These are phyloP conservation scores for Myotis yumanensis DNA, from an alignment of 2,113 vertebrate genomes.

Conservation along the genomic window DNA sequence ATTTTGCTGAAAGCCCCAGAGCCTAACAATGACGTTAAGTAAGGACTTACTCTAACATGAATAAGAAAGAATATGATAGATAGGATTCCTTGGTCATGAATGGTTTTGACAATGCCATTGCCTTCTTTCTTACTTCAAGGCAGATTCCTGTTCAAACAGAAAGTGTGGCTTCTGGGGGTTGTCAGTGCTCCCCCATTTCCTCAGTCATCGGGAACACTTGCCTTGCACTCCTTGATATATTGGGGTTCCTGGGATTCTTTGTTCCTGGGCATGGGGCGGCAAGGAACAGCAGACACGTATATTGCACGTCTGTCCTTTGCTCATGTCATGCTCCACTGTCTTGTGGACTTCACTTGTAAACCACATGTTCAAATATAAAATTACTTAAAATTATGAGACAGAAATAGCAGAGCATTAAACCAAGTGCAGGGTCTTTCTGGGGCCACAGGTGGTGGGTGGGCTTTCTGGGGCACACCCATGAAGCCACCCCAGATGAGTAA, in stretches of 20 bases:
- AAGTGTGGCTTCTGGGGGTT: background rate
- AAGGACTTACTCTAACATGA: background rate
- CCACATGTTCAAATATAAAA: background rate
- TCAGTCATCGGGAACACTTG: background rate
- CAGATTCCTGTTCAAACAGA: background rate
- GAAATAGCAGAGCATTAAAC: background rate
- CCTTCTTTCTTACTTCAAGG: background rate
- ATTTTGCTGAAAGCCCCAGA: background rate
- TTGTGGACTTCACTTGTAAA: background rate
- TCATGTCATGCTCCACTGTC: accelerated
- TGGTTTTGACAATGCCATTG: background rate
- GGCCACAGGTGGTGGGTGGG: background rate
- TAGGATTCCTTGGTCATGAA: background rate
- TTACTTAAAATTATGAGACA: background rate
- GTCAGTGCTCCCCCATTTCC: background rate
- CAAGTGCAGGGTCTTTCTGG: background rate
- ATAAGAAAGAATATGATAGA: background rate
- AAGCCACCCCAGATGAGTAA: background rate
- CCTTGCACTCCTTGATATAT: background rate
- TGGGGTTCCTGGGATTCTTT: background rate
- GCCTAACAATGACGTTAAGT: background rate
- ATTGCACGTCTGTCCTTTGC: background rate
- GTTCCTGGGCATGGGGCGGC: accelerated
- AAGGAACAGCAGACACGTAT: too few species aligned
- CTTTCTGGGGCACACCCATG: background rate